Percentiles rank a stretch among this genome's conserved stretches.
These are phyloP conservation scores for Ischnus inquisitorius DNA, from an alignment of 2,888 invertebrate genomes.

Conservation along the genomic window DNA sequence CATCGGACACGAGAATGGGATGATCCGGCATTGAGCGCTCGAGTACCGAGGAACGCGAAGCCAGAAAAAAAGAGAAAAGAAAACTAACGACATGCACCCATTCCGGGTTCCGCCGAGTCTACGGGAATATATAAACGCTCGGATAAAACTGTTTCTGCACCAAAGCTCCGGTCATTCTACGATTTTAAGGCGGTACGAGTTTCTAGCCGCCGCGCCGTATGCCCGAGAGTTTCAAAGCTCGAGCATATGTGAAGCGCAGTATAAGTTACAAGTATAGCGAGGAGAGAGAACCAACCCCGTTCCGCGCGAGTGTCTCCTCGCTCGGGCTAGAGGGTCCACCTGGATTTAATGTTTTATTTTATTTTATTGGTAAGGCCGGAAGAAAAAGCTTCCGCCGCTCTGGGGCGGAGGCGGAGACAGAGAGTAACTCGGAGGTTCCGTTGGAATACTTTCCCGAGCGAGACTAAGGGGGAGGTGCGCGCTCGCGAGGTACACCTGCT, in stretches of 20 bases:
- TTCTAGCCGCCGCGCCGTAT: neutral
- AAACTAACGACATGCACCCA: no score
- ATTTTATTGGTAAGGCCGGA: constrained; percentile 72
- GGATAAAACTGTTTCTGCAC: constrained; percentile 29
- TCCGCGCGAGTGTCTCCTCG: neutral
- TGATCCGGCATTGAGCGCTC: neutral
- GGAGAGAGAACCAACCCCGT: constrained; percentile 6
- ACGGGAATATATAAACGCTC: neutral
- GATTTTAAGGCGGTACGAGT: constrained; percentile 51
- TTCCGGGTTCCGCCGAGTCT: constrained; percentile 9
- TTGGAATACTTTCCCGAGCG: constrained; percentile 53
- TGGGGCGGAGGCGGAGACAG: constrained; percentile 47
- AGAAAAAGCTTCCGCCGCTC: constrained; percentile 42
- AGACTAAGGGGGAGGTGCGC: neutral
- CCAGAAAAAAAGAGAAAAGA: neutral
- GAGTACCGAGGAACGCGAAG: neutral
- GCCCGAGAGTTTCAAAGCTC: constrained; percentile 48
- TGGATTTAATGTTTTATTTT: constrained; percentile 74
- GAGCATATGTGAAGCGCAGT: constrained; percentile 40
- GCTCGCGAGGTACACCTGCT: constrained; percentile 58
- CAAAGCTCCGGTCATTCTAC: constrained; percentile 52
- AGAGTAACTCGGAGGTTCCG: constrained; percentile 28
- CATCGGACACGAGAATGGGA: neutral
- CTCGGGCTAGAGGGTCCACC: constrained; percentile 44
- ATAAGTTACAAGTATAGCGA: constrained; percentile 21